Percentiles rank a stretch among this genome's conserved stretches.
Evolutionary conservation across 2,888 invertebrate species (phyloP).

Genomic region (Alitta virens): DNA sequence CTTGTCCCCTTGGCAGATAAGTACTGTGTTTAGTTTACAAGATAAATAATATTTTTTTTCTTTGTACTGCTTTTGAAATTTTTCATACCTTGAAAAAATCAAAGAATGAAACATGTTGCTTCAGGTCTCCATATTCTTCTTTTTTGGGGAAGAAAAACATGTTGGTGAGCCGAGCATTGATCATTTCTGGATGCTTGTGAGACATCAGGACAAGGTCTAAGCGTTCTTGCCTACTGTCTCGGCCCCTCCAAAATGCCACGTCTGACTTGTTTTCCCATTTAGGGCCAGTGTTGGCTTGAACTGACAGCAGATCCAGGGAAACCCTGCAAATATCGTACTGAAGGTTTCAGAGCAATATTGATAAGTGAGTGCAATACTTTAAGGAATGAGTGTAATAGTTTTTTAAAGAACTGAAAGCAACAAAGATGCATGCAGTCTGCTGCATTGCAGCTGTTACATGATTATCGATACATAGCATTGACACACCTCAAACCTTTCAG

Average conservation of each 20-base stretch:
- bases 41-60: too few relatives aligned
- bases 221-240: slow-evolving; percentile 84
- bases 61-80: too few relatives aligned
- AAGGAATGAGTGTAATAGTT: too few relatives aligned
- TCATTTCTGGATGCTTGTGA: slow-evolving; percentile 71
- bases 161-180: slow-evolving; percentile 90
- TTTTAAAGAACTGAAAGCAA: too few relatives aligned
- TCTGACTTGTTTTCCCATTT: slow-evolving; percentile 74
- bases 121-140: slow-evolving; percentile 78
- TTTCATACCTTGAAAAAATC: slow-evolving; percentile 95
- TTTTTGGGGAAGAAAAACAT: slow-evolving; percentile 93
- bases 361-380: too few relatives aligned
- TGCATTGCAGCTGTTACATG: too few relatives aligned
- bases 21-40: too few relatives aligned
- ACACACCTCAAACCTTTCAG: too few relatives aligned
- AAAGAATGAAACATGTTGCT: slow-evolving; percentile 82
- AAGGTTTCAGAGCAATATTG: too few relatives aligned
- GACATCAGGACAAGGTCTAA: slow-evolving; percentile 79
- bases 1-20: too few relatives aligned
- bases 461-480: too few relatives aligned
- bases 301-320: slow-evolving; percentile 83
- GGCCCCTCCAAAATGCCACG: slow-evolving; percentile 85
- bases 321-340: slow-evolving; percentile 71
- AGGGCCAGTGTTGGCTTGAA: slow-evolving; percentile 72
- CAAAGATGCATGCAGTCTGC: too few relatives aligned